These are phyloP conservation scores for Halocaridina rubra DNA, from an alignment of 2,888 invertebrate species.

Conservation along the genomic window DNA sequence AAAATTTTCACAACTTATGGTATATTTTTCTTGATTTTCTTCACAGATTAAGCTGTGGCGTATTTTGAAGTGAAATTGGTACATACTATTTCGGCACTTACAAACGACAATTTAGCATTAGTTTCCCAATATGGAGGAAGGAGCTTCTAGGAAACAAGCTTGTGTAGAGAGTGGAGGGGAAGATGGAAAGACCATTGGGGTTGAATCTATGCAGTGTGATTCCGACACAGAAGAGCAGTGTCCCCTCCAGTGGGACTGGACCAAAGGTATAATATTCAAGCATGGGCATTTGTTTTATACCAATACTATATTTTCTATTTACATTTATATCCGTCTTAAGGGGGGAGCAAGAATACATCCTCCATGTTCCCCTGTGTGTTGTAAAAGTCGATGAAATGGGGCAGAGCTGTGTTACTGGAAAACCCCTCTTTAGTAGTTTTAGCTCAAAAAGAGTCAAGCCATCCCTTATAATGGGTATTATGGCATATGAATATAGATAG, in stretches of 20 bases:
- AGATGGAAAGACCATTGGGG: neutral
- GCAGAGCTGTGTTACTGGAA: too few relatives aligned
- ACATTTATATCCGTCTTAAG: too few relatives aligned
- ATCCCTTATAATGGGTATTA: too few relatives aligned
- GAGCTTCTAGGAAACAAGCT: constrained; percentile 15
- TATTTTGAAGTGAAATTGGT: neutral
- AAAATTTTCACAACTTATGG: neutral
- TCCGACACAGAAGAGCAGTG: neutral
- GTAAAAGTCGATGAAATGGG: too few relatives aligned
- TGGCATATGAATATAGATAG: too few relatives aligned
- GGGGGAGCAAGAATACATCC: too few relatives aligned
- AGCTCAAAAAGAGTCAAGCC: too few relatives aligned
- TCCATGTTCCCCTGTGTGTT: too few relatives aligned
- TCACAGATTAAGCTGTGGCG: neutral
- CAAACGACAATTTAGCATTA: neutral
- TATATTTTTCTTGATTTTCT: neutral
- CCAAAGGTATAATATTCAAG: neutral
- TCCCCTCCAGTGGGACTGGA: neutral
- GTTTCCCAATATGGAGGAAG: neutral
- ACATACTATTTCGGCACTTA: neutral
- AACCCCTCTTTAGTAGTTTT: too few relatives aligned
- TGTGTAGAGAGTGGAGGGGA: constrained; percentile 10
- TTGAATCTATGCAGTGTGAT: neutral
- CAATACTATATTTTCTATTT: too few relatives aligned
- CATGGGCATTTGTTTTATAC: neutral